Percentiles rank a stretch among this genome's conserved stretches.
These are phyloP conservation scores for Lacerta agilis DNA, from an alignment of 2,797 vertebrate species.

Conservation along the genomic window DNA sequence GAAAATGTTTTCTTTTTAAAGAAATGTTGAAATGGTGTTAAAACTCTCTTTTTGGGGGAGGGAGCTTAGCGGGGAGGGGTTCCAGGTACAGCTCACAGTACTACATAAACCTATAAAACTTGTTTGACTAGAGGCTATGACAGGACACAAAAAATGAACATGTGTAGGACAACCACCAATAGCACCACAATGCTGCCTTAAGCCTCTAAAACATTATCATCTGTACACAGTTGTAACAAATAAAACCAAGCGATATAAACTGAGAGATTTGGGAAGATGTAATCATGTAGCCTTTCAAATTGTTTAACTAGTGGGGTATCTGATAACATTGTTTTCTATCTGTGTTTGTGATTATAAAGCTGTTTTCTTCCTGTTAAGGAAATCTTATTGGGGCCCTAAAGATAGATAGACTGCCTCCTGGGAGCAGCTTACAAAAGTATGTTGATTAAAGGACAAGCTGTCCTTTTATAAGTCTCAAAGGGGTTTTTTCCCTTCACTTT, in stretches of 20 bases:
- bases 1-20: not conserved
- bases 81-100: not conserved
- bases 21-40: not conserved
- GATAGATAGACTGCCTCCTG: constrained; percentile 6
- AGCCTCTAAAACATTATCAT: not conserved
- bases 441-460: constrained; percentile 24
- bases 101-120: not conserved
- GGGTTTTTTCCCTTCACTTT: not conserved
- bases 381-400: constrained; percentile 25
- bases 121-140: not conserved
- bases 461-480: constrained; percentile 28
- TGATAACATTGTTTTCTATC: constrained; percentile 10
- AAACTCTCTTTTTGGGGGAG: not conserved
- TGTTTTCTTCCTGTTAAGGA: constrained; percentile 29
- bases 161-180: not conserved
- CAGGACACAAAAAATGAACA: not conserved
- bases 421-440: not conserved
- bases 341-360: constrained; percentile 13
- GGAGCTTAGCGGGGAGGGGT: not conserved
- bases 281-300: constrained; percentile 25
- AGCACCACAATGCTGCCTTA: not conserved
- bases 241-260: constrained; percentile 15
- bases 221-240: not conserved
- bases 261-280: constrained; percentile 17
- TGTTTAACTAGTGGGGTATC: constrained; percentile 1